Conservation (phyloP, 2,797 vertebrate genomes). For the Acanthurus lineatus region DNA sequence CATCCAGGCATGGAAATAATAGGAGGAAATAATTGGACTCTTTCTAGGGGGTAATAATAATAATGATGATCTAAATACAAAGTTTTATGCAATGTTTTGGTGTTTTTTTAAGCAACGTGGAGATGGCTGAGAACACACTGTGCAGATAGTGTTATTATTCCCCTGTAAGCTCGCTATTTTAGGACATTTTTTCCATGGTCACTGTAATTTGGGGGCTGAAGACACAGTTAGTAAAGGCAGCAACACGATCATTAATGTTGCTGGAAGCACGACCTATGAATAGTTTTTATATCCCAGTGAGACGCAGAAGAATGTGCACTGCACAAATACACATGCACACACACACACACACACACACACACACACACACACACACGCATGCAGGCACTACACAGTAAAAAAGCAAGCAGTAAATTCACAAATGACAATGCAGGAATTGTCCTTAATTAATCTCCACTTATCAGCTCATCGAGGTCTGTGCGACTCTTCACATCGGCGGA, state of each 20-base stretch:
- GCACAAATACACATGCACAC: slow-evolving; percentile 14
- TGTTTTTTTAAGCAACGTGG: slow-evolving; percentile 62
- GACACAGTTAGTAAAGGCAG: slow-evolving; percentile 65
- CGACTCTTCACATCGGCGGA: slow-evolving; percentile 17
- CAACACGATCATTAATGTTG: slow-evolving; percentile 53
- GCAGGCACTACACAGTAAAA: not conserved
- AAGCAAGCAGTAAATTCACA: slow-evolving; percentile 16
- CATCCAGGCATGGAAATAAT: slow-evolving; percentile 74
- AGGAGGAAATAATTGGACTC: slow-evolving; percentile 65
- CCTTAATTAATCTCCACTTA: slow-evolving; percentile 59
- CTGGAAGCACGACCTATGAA: slow-evolving; percentile 68
- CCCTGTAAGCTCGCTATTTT: slow-evolving; percentile 66
- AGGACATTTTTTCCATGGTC: slow-evolving; percentile 57
- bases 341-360: slow-evolving; percentile 9
- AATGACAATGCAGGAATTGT: slow-evolving; percentile 34
- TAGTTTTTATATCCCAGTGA: slow-evolving; percentile 52
- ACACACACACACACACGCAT: slow-evolving; percentile 8
- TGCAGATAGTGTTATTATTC: slow-evolving; percentile 61
- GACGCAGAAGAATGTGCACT: slow-evolving; percentile 44
- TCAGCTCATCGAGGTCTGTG: slow-evolving; percentile 38
- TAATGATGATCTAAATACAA: slow-evolving; percentile 66
- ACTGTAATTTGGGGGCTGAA: slow-evolving; percentile 72
- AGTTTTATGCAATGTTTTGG: slow-evolving; percentile 64
- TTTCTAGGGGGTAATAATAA: slow-evolving; percentile 62
- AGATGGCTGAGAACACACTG: slow-evolving; percentile 58